Percentiles rank a stretch among this genome's conserved stretches.
phyloP scores from a whole-genome alignment of 1,140 invertebrate genomes.

The Drosophila trapezifrons region DNA sequence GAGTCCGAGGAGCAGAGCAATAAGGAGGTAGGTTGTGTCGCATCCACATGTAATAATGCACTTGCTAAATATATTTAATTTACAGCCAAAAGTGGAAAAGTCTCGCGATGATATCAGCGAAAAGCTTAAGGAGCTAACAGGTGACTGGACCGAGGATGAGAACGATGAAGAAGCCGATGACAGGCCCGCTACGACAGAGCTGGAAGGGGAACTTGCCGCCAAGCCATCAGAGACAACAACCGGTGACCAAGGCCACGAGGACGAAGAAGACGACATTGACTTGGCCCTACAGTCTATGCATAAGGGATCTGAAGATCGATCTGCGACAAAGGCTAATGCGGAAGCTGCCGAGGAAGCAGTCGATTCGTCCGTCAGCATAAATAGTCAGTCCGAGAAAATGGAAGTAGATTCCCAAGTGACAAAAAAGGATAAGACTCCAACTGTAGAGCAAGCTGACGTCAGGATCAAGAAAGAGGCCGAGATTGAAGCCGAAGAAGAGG shows the following conservation, averaged over 20 bases:
- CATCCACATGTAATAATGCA: not conserved
- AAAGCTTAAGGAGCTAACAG: slow-evolving; percentile 80
- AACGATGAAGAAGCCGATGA: slow-evolving; percentile 67
- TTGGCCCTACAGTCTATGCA: slow-evolving; percentile 70
- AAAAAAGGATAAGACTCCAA: slow-evolving; percentile 1
- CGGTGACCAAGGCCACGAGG: slow-evolving; percentile 22
- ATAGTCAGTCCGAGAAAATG: slow-evolving; percentile 20
- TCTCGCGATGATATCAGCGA: slow-evolving; percentile 76
- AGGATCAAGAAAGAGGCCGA: slow-evolving; percentile 42
- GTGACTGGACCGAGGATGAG: slow-evolving; percentile 82
- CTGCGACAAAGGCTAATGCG: slow-evolving; percentile 18
- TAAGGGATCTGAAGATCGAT: slow-evolving; percentile 51
- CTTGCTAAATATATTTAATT: not conserved
- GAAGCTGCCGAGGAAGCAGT: slow-evolving; percentile 7
- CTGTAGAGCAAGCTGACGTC: not conserved
- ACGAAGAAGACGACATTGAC: slow-evolving; percentile 76
- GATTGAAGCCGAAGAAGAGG: slow-evolving; percentile 40
- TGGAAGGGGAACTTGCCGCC: slow-evolving; percentile 21
- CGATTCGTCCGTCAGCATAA: slow-evolving; percentile 1
- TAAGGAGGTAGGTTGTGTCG: slow-evolving; percentile 59
- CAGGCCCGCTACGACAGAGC: slow-evolving; percentile 46
- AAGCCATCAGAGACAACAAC: slow-evolving; percentile 14
- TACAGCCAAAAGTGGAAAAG: slow-evolving; percentile 63
- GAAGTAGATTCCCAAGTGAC: slow-evolving; percentile 17
- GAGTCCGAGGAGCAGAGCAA: slow-evolving; percentile 65